A percentile compares a stretch with the other conserved stretches of the same genome.
Evolutionary conservation across 2,888 invertebrate genomes (phyloP).

Genomic region (Apodemia zela): DNA sequence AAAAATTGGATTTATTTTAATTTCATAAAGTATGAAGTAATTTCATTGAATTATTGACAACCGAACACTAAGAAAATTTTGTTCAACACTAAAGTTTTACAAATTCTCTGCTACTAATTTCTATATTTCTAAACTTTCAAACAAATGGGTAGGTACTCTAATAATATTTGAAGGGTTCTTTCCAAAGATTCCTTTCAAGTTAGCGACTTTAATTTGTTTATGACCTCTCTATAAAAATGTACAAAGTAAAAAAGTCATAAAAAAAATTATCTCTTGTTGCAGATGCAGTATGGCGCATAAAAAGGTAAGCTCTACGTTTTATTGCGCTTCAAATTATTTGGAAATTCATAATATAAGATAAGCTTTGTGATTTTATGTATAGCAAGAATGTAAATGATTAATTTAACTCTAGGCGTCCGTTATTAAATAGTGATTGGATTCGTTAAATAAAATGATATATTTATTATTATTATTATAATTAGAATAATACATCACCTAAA

Average conservation of each 20-base stretch:
- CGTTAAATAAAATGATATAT: neutral
- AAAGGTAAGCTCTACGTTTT: conserved; percentile 1
- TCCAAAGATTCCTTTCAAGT: neutral
- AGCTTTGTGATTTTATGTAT: too few relatives aligned
- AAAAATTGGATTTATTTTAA: neutral
- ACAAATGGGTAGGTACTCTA: neutral
- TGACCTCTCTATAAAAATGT: neutral
- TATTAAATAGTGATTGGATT: neutral
- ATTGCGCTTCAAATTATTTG: too few relatives aligned
- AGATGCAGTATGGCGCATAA: neutral
- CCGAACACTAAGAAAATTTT: neutral
- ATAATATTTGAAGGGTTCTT: neutral
- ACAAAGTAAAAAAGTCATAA: neutral
- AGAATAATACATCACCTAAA: neutral
- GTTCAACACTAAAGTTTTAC: neutral
- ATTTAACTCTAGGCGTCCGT: too few relatives aligned
- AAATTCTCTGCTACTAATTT: neutral
- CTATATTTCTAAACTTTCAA: neutral
- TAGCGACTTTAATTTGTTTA: conserved; percentile 5
- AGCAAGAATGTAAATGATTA: too few relatives aligned
- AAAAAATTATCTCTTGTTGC: neutral
- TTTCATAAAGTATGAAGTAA: neutral
- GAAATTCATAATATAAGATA: too few relatives aligned
- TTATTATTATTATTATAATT: neutral
- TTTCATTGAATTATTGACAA: neutral